Evolutionary conservation across 2,113 vertebrate genomes (phyloP), one percentile per base, ranked within the genome.

Genomic region (Lophura nycthemera): DNA sequence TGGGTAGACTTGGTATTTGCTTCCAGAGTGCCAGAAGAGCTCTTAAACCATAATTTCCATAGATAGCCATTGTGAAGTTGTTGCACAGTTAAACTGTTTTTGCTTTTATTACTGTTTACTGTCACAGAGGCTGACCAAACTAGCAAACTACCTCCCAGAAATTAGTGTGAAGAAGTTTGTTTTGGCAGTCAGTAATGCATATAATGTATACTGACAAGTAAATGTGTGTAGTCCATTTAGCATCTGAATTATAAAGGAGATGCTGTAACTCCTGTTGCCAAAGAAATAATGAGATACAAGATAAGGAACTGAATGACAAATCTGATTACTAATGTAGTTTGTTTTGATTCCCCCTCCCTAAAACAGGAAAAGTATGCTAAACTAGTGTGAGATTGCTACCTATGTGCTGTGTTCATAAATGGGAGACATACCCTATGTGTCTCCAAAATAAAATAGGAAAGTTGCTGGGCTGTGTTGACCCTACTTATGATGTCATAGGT

Each of bases 211-310:
- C 6, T 56, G 60, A 60, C 71, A 78, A 38, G 22, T 50, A 74
- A 78, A 40, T 4, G 10, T 3, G 7, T 64, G 6, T 17, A 57
- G 50, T 73, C 89, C 8, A 4, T 70, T 45, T 34, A 71, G 36
- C 2, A 0, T 90, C 78, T 87, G 60, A 83, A 88, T 66, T 86
- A 32, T 73, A 47, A 74, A 92, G 90, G 86, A 95, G 91, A 83
- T 71, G 71, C 85, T 92, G 88, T 74, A 77, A 91, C 36, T 83
- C n/a, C n/a, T 74, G 16, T 93, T 96, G 92, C 92, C 73, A 90
- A 93, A 83, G 90, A 93, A 90, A 74, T 94, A 86, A 91, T 91
- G 76, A 96, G 71, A 83, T 88, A 27, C 40, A 77, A 88, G 95
- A 91, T 89, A 95, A 94, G 50, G 79, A 88, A 43, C 76, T 42